Conservation (phyloP, 2,797 vertebrate genomes). For the Coreius guichenoti region DNA sequence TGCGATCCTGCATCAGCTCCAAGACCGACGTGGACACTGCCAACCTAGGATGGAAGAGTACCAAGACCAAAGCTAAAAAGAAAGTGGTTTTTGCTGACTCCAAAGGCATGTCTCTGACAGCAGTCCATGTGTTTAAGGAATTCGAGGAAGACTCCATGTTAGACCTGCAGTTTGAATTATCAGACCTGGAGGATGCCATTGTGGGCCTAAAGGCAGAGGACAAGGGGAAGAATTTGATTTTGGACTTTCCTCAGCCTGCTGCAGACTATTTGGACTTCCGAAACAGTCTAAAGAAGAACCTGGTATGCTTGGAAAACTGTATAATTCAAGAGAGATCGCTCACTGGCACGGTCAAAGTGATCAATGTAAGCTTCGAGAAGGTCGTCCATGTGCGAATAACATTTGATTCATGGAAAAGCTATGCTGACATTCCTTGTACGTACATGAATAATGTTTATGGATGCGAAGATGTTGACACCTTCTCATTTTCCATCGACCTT, state of each 20-base stretch:
- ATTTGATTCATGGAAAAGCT: slow-evolving; percentile 86
- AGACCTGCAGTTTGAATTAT: slow-evolving; percentile 87
- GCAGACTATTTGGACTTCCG: slow-evolving; percentile 90
- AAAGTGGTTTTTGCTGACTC: slow-evolving; percentile 90
- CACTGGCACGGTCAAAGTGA: slow-evolving; percentile 88
- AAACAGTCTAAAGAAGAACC: slow-evolving; percentile 86
- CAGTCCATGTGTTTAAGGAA: slow-evolving; percentile 85
- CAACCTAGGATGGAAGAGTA: slow-evolving; percentile 71
- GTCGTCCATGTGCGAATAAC: slow-evolving; percentile 86
- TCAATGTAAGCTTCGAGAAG: slow-evolving; percentile 89
- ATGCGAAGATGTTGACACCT: slow-evolving; percentile 86
- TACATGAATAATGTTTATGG: slow-evolving; percentile 92
- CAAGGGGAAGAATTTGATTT: slow-evolving; percentile 80
- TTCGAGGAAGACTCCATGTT: slow-evolving; percentile 78
- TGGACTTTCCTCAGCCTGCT: slow-evolving; percentile 87
- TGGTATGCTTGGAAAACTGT: slow-evolving; percentile 89
- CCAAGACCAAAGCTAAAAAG: slow-evolving; percentile 83
- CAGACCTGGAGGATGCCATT: slow-evolving; percentile 79
- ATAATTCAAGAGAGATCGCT: slow-evolving; percentile 83
- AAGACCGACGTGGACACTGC: slow-evolving; percentile 74
- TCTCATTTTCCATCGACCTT: slow-evolving; percentile 85
- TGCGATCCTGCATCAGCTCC: slow-evolving; percentile 84
- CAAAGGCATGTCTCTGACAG: slow-evolving; percentile 85
- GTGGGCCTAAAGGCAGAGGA: slow-evolving; percentile 77
- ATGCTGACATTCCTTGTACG: slow-evolving; percentile 80